These are phyloP conservation scores for Noctua pronuba DNA, from an alignment of 2,888 invertebrate genomes.

Conservation along the genomic window DNA sequence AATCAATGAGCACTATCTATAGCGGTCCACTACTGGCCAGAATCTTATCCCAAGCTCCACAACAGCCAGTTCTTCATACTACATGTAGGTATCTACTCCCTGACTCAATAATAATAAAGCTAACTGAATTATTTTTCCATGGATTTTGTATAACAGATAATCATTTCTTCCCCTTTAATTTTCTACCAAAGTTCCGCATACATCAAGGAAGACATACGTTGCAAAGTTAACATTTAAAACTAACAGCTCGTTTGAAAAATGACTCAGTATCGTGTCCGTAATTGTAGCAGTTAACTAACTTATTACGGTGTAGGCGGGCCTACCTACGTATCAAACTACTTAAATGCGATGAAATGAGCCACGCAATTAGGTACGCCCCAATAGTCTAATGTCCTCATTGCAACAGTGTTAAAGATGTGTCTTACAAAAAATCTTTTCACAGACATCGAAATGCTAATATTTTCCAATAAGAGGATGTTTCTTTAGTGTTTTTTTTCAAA, in stretches of 20 bases:
- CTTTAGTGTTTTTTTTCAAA: not conserved
- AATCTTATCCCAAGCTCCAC: not conserved
- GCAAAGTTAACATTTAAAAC: not conserved
- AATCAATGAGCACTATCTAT: not conserved
- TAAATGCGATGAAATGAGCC: slow-evolving; percentile 62
- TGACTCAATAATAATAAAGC: not conserved
- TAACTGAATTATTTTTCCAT: not conserved
- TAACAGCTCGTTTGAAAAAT: slow-evolving; percentile 41
- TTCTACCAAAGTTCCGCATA: not conserved
- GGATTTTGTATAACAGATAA: not conserved
- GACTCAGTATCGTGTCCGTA: slow-evolving; percentile 52
- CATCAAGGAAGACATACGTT: not conserved
- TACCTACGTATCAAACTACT: slow-evolving; percentile 6
- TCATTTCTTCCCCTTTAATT: not conserved
- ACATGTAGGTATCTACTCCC: too few relatives aligned
- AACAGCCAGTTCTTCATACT: not conserved
- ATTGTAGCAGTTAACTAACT: slow-evolving; percentile 46
- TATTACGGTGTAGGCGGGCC: slow-evolving; percentile 54
- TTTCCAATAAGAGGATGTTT: not conserved
- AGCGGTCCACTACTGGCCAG: not conserved
- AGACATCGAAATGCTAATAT: not conserved
- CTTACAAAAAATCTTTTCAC: not conserved
- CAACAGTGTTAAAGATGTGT: not conserved
- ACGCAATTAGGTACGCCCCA: slow-evolving; percentile 62
- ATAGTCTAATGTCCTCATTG: slow-evolving; percentile 48